Base-by-base conservation (phyloP, 2,888 invertebrate species). In the Odontocolon sp. region DNA sequence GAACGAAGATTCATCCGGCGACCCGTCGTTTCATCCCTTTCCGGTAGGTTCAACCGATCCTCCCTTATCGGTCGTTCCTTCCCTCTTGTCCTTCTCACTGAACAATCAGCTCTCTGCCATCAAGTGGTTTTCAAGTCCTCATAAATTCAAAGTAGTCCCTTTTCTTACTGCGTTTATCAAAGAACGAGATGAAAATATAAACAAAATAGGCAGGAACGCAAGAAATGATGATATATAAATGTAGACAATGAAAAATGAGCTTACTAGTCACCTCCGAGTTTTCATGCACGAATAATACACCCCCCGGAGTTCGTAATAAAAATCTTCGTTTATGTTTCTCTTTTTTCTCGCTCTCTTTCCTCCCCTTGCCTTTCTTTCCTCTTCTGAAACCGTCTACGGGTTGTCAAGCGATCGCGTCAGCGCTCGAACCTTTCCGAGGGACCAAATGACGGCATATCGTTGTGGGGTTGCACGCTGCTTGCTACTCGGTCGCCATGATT, bases 1-100 rank as follows among this genome's bases (percentile, higher is more conserved):
- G 84, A 84, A 83, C 75, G 82, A 78, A 81, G 84, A 83, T 85
- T 83, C 80, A 82, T 80, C 82, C 83, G 73, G 77, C 61, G 38
- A 40, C 57, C 63, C 45, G 33, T 47, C 47, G 63, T 47, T 61
- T 45, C 38, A 52, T 63, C 50, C 33, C 52, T 31, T 36, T 64
- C 64, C 64, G 64, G 26, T 50, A 31, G 11, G 11, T 33, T 57
- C 14, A 21, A 57, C 54, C 23, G 33, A 33, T 47, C 33, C 28
- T 57, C 26, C 40, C 21, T 31, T 33, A 26, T 16, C 56, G 54
- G 38, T 21, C 36, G 28, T 18, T n/a, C 31, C 11, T 47, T 9
- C 42, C n/a, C 36, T 57, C 54, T 40, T n/a, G n/a, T n/a, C 63
- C 64, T 33, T 42, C 63, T 36, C 36, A 6, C 61, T 61, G 31